Conservation (phyloP, 2,888 invertebrate species). For the Lasiommata megera region DNA sequence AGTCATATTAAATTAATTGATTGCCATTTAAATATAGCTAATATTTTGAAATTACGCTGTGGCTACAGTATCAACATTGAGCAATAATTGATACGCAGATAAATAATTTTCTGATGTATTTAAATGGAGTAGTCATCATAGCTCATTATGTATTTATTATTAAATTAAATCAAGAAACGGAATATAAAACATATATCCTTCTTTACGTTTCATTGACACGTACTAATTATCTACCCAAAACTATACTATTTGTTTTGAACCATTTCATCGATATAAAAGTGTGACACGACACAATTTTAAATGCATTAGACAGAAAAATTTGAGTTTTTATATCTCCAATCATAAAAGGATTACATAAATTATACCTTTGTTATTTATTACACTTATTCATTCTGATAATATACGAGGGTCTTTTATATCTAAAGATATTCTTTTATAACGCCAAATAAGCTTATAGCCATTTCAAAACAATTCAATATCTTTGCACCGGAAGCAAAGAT, state of each 20-base stretch:
- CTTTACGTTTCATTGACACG: neutral
- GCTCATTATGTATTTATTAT: neutral
- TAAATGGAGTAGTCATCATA: neutral
- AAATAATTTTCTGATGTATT: neutral
- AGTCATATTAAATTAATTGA: constrained; percentile 30
- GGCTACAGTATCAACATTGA: neutral
- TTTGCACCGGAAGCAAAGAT: constrained; percentile 24
- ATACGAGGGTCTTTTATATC: neutral
- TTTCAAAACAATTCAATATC: constrained; percentile 28
- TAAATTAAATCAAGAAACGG: neutral
- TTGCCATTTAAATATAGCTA: constrained; percentile 25
- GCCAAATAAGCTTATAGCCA: constrained; percentile 19
- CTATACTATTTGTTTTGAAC: neutral
- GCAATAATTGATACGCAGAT: neutral
- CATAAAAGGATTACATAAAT: constrained; percentile 9
- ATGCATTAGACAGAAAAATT: neutral
- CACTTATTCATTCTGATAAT: neutral
- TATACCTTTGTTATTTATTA: constrained; percentile 1
- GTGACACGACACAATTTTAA: neutral
- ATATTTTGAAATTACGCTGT: neutral
- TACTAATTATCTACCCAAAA: neutral
- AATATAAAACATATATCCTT: neutral
- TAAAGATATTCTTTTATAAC: constrained; percentile 8
- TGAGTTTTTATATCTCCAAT: neutral
- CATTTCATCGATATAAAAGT: neutral